Evolutionary conservation across 1,140 invertebrate species (phyloP).

Genomic region (Papilio machaon): DNA sequence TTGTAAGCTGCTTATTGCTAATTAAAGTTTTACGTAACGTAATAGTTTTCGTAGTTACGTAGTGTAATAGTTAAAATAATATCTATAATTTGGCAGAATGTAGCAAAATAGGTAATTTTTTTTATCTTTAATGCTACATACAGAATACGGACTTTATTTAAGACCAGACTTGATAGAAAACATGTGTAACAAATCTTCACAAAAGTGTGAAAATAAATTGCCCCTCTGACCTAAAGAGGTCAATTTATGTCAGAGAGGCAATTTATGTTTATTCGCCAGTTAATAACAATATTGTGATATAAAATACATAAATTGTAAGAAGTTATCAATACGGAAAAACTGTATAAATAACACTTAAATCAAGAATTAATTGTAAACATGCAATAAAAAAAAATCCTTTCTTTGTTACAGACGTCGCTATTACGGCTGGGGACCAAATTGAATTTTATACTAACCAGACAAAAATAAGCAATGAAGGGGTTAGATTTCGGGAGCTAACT

Average conservation of each 20-base stretch:
- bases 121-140: no score
- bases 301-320: slow-evolving; percentile 3
- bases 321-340: slow-evolving; percentile 17
- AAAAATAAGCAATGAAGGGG: slow-evolving; percentile 75
- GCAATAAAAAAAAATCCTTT: background rate
- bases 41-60: no score
- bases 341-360: background rate
- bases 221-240: no score
- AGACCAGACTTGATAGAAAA: background rate
- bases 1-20: no score
- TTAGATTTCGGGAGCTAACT: slow-evolving; percentile 82
- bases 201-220: no score
- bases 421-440: slow-evolving; percentile 84
- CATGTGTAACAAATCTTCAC: background rate
- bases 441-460: slow-evolving; percentile 85
- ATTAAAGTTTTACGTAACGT: no score
- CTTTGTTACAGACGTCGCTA: slow-evolving; percentile 86
- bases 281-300: background rate
- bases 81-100: background rate
- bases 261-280: background rate
- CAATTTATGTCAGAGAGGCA: background rate
- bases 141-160: background rate
- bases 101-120: background rate
- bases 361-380: slow-evolving; percentile 4
- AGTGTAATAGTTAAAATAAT: no score